Percentiles rank a stretch among this genome's conserved stretches.
phyloP scores from a whole-genome alignment of 2,797 vertebrate species.

The Apodemus agrarius region DNA sequence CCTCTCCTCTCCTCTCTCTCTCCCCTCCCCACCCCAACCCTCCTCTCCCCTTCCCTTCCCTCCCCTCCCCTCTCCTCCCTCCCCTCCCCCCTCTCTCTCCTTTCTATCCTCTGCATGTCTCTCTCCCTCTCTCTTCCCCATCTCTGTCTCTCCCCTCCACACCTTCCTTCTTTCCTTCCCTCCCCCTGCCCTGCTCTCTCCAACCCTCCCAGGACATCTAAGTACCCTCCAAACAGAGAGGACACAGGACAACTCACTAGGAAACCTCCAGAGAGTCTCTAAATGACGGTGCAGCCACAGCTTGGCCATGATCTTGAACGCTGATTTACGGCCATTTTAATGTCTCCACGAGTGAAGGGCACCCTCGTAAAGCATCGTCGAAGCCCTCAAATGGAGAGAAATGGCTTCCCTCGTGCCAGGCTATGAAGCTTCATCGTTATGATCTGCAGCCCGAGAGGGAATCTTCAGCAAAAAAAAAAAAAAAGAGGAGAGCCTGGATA shows the following conservation, averaged over 20 bases:
- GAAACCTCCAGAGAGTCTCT: conserved; percentile 28
- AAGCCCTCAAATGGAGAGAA: conserved; percentile 39
- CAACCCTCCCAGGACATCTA: rapidly evolving
- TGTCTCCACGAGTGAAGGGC: conserved; percentile 72
- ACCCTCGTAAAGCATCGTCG: conserved; percentile 28
- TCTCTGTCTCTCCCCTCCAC: neutral
- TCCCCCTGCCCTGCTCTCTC: neutral
- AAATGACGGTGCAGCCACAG: neutral
- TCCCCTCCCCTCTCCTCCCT: neutral
- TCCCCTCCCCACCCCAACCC: no score
- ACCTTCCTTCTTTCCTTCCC: no score
- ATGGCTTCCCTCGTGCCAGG: neutral
- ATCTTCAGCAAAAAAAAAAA: conserved; percentile 52
- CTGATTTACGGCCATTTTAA: conserved; percentile 66
- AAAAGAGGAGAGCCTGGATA: conserved; percentile 49
- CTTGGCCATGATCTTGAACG: neutral
- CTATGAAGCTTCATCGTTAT: neutral
- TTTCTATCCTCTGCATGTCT: neutral
- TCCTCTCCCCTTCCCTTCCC: neutral
- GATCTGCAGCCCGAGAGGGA: conserved; percentile 43
- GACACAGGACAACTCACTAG: neutral
- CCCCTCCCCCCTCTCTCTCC: neutral
- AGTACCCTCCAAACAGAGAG: neutral
- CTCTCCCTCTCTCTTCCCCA: neutral
- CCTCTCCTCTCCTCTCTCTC: neutral